Evolutionary conservation across 2,797 vertebrate genomes (phyloP).

Genomic region (Sebastolobus altivelis): DNA sequence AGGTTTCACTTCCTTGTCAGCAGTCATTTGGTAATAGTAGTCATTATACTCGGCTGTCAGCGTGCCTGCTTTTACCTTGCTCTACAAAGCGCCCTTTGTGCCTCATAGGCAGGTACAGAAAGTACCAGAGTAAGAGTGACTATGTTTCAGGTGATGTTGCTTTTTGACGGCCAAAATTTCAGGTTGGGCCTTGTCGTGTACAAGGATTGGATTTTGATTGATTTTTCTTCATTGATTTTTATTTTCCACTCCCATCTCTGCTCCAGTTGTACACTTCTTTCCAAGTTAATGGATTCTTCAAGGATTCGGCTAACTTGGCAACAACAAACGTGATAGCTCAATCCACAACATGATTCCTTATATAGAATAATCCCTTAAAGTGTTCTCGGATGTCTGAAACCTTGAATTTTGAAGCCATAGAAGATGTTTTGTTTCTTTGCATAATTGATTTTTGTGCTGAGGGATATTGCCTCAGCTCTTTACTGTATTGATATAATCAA

Average conservation of each 20-base stretch:
- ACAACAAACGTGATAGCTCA: background rate
- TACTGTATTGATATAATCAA: conserved; percentile 45
- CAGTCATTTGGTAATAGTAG: conserved; percentile 52
- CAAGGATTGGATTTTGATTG: background rate
- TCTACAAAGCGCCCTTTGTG: background rate
- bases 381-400: background rate
- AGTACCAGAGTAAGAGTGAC: background rate
- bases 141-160: background rate
- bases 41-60: conserved; percentile 50
- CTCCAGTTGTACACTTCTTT: background rate
- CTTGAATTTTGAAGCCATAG: background rate
- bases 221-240: conserved; percentile 21
- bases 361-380: background rate
- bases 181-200: background rate
- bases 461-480: conserved; percentile 38
- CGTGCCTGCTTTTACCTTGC: conserved; percentile 23
- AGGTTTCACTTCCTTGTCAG: conserved; percentile 61
- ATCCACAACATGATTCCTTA: background rate
- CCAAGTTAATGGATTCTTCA: conserved; percentile 23
- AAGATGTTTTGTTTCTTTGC: conserved; percentile 39
- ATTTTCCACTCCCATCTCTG: conserved; percentile 12
- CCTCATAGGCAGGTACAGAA: background rate
- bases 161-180: background rate
- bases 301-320: conserved; percentile 2
- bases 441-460: conserved; percentile 48